A percentile compares a stretch with the other conserved stretches of the same genome.
Evolutionary conservation across 2,888 invertebrate genomes (phyloP).

Genomic region (Campoplex capitator): DNA sequence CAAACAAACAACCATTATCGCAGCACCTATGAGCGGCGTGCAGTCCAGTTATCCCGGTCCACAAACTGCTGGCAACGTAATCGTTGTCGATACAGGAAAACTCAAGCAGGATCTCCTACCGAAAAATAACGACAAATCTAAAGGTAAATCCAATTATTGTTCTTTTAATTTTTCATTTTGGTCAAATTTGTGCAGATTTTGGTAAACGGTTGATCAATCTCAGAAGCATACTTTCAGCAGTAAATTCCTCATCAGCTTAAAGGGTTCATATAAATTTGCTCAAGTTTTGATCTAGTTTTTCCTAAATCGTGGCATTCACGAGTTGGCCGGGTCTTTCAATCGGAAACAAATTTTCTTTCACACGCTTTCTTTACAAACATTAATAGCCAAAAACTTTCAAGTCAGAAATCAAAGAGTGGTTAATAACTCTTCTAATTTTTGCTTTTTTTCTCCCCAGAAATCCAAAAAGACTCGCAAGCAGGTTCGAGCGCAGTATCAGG

Average conservation of each 20-base stretch:
- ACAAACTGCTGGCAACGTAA: slow-evolving; percentile 86
- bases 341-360: not conserved
- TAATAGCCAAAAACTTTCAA: not conserved
- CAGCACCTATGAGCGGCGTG: slow-evolving; percentile 82
- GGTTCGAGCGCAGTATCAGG: slow-evolving; percentile 83
- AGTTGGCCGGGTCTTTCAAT: not conserved
- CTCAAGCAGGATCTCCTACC: slow-evolving; percentile 85
- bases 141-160: slow-evolving; percentile 18
- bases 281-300: too few species aligned
- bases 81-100: slow-evolving; percentile 88
- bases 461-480: slow-evolving; percentile 72
- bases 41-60: slow-evolving; percentile 80
- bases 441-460: slow-evolving; percentile 68
- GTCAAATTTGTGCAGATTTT: too few species aligned
- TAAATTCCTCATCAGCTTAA: not conserved
- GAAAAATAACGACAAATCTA: slow-evolving; percentile 79
- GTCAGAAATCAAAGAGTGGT: not conserved
- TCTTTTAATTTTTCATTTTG: not conserved
- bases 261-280: not conserved
- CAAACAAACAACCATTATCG: slow-evolving; percentile 83
- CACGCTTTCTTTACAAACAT: not conserved
- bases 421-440: not conserved
- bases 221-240: too few species aligned
- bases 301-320: not conserved
- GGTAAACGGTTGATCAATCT: too few species aligned